Percentiles rank a stretch among this genome's conserved stretches.
phyloP scores from a whole-genome alignment of 2,113 vertebrate species.

The Rhinichthys klamathensis region DNA sequence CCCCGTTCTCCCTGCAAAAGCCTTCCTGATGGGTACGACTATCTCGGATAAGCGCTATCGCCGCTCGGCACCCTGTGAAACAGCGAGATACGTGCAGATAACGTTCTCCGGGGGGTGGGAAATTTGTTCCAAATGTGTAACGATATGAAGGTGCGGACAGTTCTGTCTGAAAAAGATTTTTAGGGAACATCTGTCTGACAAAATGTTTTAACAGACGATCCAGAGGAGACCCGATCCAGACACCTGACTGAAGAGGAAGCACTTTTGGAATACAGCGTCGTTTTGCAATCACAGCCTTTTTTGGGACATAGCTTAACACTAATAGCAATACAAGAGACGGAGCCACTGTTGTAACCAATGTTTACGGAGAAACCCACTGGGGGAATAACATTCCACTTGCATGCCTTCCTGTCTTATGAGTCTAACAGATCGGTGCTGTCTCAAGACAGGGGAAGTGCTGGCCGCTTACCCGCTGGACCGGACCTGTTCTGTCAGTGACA shows the following conservation, averaged over 20 bases:
- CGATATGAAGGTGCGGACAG: constrained; percentile 45
- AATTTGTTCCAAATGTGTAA: constrained; percentile 29
- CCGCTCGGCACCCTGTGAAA: constrained; percentile 68
- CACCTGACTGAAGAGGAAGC: constrained; percentile 43
- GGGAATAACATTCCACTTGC: constrained; percentile 50
- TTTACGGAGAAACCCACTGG: constrained; percentile 38
- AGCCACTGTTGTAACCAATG: constrained; percentile 39
- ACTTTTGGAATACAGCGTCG: constrained; percentile 20
- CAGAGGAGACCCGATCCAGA: constrained; percentile 32
- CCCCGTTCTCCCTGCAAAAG: constrained; percentile 76
- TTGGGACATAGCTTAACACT: constrained; percentile 39
- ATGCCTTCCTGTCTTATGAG: constrained; percentile 56
- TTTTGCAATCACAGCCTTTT: constrained; percentile 33
- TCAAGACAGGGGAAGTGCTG: constrained; percentile 50
- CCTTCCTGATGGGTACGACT: constrained; percentile 74
- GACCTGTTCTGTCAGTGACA: constrained; percentile 45
- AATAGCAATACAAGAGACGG: constrained; percentile 53
- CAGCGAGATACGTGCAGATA: not conserved
- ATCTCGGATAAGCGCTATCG: constrained; percentile 75
- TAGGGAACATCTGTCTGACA: constrained; percentile 25
- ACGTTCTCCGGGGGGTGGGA: not conserved
- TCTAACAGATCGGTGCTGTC: constrained; percentile 55
- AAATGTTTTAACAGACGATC: constrained; percentile 50
- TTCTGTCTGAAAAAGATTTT: constrained; percentile 26
- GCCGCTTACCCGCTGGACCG: constrained; percentile 32